Evolutionary conservation across 2,888 invertebrate species (phyloP).

Genomic region (Pristionchus mayeri): DNA sequence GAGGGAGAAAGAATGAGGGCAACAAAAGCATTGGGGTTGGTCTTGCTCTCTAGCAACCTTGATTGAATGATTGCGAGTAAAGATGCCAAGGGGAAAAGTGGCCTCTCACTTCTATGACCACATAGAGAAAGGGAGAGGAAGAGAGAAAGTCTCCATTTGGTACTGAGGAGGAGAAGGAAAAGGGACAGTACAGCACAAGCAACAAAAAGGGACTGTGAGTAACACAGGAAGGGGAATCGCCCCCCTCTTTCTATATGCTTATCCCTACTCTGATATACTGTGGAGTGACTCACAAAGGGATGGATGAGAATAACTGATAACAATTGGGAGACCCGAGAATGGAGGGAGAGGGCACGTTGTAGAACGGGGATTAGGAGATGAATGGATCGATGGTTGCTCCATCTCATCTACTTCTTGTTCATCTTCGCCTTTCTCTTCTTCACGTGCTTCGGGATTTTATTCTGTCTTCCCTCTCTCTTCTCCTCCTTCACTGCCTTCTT

Average conservation of each 20-base stretch:
- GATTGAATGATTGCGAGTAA: slow-evolving; percentile 23
- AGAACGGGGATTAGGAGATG: background rate
- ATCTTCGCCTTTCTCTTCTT: slow-evolving; percentile 87
- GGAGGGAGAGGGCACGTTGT: background rate
- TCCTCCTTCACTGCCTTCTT: slow-evolving; percentile 91
- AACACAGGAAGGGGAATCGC: background rate
- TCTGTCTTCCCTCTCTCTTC: slow-evolving; percentile 89
- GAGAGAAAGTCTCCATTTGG: background rate
- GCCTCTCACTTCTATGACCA: background rate
- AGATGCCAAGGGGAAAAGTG: background rate
- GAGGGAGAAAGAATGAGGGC: background rate
- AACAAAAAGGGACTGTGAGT: slow-evolving; percentile 7
- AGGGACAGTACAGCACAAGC: background rate
- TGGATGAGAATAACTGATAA: slow-evolving; percentile 1
- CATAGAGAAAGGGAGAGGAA: background rate
- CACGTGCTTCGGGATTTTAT: slow-evolving; percentile 91
- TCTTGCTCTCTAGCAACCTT: background rate
- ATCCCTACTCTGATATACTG: background rate
- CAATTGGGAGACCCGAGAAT: slow-evolving; percentile 25
- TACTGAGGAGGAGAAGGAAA: background rate
- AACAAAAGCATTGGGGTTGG: slow-evolving; percentile 3
- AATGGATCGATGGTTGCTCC: slow-evolving; percentile 16
- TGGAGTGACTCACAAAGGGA: slow-evolving; percentile 1
- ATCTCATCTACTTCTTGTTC: slow-evolving; percentile 61
- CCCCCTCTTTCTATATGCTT: background rate